Conservation (phyloP, 2,888 invertebrate species). For the Cephus rjabovi region DNA sequence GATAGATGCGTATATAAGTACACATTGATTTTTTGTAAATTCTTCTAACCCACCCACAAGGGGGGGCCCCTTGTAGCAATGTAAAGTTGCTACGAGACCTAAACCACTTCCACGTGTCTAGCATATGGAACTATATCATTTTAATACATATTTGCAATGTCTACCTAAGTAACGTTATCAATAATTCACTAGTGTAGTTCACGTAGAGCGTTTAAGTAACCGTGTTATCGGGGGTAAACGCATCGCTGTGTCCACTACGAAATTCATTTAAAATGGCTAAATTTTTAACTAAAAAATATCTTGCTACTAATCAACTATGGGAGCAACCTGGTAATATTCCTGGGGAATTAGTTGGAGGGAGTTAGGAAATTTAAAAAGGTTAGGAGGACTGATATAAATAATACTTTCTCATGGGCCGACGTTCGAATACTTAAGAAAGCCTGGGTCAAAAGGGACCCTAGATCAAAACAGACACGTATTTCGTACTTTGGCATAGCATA, state of each 20-base stretch:
- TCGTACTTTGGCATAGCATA: background rate
- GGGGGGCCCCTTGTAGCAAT: background rate
- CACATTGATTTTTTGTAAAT: slow-evolving; percentile 43
- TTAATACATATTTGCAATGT: slow-evolving; percentile 23
- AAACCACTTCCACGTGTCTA: slow-evolving; percentile 16
- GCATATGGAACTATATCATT: slow-evolving; percentile 20
- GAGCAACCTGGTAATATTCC: background rate
- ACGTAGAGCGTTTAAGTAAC: background rate
- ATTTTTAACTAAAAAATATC: background rate
- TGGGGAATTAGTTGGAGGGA: background rate
- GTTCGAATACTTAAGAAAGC: slow-evolving; percentile 13
- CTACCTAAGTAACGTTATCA: slow-evolving; percentile 6
- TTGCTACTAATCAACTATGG: background rate
- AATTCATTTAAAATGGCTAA: background rate
- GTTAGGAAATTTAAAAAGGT: background rate
- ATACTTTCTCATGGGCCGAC: slow-evolving; percentile 42
- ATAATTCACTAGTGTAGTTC: background rate
- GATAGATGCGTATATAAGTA: slow-evolving; percentile 46
- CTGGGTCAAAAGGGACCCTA: slow-evolving; percentile 43
- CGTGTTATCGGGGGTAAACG: background rate
- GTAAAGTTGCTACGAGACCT: slow-evolving; percentile 2
- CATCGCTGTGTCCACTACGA: background rate
- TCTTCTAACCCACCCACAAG: slow-evolving; percentile 27
- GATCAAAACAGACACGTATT: background rate
- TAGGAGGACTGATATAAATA: slow-evolving; percentile 23